These are phyloP conservation scores for Ormyrus labotus DNA, from an alignment of 2,888 invertebrate species.

Conservation along the genomic window DNA sequence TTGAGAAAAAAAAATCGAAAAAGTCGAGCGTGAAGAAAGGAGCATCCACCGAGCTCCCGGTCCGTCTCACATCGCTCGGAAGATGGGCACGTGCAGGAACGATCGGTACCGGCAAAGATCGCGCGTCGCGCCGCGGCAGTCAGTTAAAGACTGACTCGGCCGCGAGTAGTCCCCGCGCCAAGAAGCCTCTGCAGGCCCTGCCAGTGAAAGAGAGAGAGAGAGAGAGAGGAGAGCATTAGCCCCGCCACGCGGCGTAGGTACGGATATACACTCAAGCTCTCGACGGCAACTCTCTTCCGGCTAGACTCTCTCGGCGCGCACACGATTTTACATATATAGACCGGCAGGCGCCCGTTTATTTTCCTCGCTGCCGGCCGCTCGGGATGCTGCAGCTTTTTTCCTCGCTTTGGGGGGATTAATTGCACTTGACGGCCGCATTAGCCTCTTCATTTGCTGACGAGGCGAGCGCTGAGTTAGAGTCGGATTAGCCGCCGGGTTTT, in stretches of 20 bases:
- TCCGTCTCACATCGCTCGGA: no score
- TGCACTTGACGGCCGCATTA: no score
- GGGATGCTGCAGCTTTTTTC: no score
- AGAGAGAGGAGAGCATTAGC: neutral
- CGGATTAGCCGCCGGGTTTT: no score
- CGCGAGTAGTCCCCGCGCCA: constrained; percentile 36
- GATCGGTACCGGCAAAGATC: constrained; percentile 25
- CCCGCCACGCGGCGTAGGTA: neutral
- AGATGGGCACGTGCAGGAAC: neutral
- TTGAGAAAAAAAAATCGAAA: no score
- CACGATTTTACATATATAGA: neutral
- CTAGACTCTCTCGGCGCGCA: neutral
- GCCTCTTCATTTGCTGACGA: no score
- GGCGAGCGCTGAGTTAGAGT: no score
- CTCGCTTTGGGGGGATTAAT: no score
- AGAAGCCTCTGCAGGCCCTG: constrained; percentile 1
- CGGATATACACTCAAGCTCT: neutral
- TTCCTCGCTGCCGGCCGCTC: no score
- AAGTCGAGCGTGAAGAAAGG: no score
- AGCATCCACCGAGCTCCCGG: no score
- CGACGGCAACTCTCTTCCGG: neutral
- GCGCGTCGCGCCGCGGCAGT: constrained; percentile 40
- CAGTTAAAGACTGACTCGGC: constrained; percentile 45
- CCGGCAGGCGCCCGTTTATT: no score
- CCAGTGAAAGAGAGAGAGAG: constrained; percentile 3